phyloP scores from a whole-genome alignment of 64 coral and sea anemone species.

The Stichodactyla mertensii region DNA sequence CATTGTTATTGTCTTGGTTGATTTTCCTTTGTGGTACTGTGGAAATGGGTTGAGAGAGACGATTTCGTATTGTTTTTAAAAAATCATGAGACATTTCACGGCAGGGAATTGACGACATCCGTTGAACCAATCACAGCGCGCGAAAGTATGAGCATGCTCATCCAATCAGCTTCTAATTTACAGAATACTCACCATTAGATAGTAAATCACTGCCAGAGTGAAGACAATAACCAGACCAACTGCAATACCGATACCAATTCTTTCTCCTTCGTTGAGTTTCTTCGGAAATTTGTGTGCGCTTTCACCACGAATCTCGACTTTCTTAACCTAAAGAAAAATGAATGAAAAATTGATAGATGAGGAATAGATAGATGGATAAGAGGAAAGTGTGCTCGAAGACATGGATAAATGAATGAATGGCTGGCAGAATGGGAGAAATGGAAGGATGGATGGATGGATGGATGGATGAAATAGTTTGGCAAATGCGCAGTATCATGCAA shows the following conservation, averaged over 20 bases:
- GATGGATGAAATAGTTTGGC: too few relatives aligned
- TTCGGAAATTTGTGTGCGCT: not conserved
- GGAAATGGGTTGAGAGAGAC: not conserved
- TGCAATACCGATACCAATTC: conserved; percentile 30
- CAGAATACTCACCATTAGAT: not conserved
- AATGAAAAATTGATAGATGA: not conserved
- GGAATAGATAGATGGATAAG: too few relatives aligned
- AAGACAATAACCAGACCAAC: conserved; percentile 11
- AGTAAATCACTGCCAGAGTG: not conserved
- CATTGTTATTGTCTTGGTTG: not conserved
- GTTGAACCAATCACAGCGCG: not conserved
- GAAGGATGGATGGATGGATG: too few relatives aligned
- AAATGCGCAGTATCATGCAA: too few relatives aligned
- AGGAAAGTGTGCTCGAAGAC: too few relatives aligned
- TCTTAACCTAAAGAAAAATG: conserved; percentile 12
- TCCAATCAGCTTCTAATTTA: not conserved
- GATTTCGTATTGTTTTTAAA: not conserved
- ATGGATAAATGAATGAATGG: too few relatives aligned
- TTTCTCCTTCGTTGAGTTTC: not conserved
- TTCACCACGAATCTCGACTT: not conserved
- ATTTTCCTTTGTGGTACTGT: not conserved
- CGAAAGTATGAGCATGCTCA: too few relatives aligned
- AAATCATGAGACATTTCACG: not conserved
- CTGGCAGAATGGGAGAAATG: too few relatives aligned
- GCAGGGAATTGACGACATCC: not conserved